These are phyloP conservation scores for Phoeniculus purpureus DNA, from an alignment of 2,797 vertebrate genomes.

Conservation along the genomic window DNA sequence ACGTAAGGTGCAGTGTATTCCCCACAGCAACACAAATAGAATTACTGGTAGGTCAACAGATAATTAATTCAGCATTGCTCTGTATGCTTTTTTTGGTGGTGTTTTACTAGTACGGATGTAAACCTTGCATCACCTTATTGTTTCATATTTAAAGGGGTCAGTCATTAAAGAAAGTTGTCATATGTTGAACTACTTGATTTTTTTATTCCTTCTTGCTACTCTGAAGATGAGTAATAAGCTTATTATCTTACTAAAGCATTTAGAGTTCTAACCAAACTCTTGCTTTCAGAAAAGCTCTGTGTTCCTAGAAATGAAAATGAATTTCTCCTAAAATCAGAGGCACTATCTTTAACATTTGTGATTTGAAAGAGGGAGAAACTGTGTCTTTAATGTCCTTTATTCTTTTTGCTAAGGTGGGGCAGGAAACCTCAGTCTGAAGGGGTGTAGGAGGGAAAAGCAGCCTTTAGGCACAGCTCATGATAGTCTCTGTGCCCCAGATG, in stretches of 20 bases:
- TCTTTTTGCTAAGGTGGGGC: not conserved
- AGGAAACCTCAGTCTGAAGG: not conserved
- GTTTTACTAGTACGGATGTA: not conserved
- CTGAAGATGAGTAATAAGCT: not conserved
- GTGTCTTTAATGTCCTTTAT: not conserved
- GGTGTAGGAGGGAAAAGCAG: not conserved
- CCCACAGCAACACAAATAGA: constrained; percentile 7
- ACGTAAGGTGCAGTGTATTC: constrained; percentile 46
- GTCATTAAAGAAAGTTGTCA: not conserved
- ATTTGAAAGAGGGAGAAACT: not conserved
- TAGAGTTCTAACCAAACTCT: not conserved
- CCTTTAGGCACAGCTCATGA: not conserved
- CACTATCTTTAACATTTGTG: not conserved
- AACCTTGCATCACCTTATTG: not conserved
- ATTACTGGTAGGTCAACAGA: constrained; percentile 18
- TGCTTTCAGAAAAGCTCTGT: not conserved
- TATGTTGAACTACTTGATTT: not conserved
- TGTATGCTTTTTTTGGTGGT: constrained; percentile 1
- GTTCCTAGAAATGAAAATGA: not conserved
- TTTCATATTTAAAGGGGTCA: not conserved
- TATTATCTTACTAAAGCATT: not conserved
- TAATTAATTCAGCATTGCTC: not conserved
- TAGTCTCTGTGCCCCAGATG: not conserved
- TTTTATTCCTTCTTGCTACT: not conserved
- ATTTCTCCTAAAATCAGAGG: not conserved